Evolutionary conservation across 2,113 vertebrate species (phyloP).

Genomic region (Smithornis capensis): DNA sequence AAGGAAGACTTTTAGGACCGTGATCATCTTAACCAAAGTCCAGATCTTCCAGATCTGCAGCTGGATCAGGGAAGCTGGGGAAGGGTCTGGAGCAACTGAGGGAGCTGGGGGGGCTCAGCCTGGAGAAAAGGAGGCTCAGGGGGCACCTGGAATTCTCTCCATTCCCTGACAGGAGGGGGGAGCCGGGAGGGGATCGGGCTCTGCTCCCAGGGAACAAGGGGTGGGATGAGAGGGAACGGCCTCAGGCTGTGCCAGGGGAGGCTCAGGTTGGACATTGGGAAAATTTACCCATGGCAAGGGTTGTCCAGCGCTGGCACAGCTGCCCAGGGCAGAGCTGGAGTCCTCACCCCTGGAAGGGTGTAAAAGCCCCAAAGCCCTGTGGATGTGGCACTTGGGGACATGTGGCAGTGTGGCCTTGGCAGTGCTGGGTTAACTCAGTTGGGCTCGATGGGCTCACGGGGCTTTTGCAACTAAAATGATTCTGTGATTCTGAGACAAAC

Average conservation of each 20-base stretch:
- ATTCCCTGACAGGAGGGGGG: neutral
- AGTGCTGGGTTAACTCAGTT: neutral
- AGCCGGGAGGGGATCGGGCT: neutral
- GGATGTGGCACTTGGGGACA: neutral
- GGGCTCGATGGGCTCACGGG: neutral
- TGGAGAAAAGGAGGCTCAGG: neutral
- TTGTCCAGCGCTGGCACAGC: neutral
- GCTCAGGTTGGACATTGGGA: rapidly evolving
- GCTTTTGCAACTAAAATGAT: neutral
- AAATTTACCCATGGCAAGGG: neutral
- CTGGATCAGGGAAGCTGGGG: neutral
- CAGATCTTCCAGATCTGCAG: neutral
- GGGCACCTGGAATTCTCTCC: neutral
- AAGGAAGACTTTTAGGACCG: neutral
- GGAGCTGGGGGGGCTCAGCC: neutral
- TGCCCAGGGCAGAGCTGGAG: neutral
- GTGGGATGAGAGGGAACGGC: neutral
- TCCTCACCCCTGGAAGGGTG: too few relatives aligned
- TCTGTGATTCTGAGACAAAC: neutral
- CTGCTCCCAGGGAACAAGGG: neutral
- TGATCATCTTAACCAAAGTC: neutral
- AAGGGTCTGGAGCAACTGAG: neutral
- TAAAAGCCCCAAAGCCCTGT: rapidly evolving
- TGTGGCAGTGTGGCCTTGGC: neutral
- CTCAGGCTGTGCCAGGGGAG: neutral